Conservation (phyloP, 1,140 invertebrate genomes). For the Achatina immaculata region DNA sequence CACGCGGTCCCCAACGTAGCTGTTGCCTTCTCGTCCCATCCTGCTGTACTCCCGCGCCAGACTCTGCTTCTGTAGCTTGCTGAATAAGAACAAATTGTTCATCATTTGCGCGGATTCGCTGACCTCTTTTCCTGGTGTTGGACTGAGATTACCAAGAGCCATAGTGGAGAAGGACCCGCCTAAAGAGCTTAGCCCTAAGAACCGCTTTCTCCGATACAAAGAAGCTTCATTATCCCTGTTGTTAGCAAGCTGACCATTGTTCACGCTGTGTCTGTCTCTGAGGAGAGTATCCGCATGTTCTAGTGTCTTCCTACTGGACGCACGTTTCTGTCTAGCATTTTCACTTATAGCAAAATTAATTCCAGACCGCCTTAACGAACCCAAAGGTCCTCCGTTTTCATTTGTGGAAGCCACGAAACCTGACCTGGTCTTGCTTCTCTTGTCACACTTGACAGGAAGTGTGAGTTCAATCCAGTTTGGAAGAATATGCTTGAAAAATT, state of each 20-base stretch:
- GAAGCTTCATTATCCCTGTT: not conserved
- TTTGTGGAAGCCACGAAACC: not conserved
- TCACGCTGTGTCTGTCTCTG: not conserved
- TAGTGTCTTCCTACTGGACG: not conserved
- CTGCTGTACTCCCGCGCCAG: not conserved
- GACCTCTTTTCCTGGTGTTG: not conserved
- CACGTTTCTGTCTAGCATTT: not conserved
- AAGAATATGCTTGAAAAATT: not conserved
- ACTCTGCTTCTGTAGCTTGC: not conserved
- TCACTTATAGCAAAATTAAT: too few relatives aligned
- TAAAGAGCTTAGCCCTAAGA: not conserved
- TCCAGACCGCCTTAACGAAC: too few relatives aligned
- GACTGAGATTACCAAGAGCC: not conserved
- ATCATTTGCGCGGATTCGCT: conserved; percentile 28
- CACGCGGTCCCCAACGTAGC: not conserved
- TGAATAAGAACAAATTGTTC: not conserved
- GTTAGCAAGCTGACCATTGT: not conserved
- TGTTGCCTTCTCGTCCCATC: too few relatives aligned
- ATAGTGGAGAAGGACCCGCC: not conserved
- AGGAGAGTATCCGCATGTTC: not conserved
- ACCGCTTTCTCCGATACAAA: not conserved
- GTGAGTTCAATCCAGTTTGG: not conserved
- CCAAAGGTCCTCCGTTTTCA: not conserved
- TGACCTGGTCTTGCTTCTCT: not conserved
- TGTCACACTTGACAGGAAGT: not conserved